These are phyloP conservation scores for Lamprologus ornatipinnis DNA, from an alignment of 2,113 vertebrate genomes.

Conservation along the genomic window DNA sequence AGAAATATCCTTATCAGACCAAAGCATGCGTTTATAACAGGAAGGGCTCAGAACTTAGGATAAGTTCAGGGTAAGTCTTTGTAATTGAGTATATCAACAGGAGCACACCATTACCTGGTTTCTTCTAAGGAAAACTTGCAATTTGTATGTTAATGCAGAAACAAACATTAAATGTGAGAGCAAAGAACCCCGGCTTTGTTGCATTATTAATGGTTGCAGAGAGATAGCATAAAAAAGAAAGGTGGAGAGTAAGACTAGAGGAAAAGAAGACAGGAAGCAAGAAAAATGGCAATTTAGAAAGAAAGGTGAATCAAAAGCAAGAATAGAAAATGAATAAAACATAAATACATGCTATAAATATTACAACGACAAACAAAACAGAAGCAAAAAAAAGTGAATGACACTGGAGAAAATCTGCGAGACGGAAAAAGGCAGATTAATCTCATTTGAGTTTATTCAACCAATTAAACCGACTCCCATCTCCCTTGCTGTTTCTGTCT, in stretches of 20 bases:
- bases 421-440: not conserved
- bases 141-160: constrained; percentile 2
- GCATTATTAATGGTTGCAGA: constrained; percentile 43
- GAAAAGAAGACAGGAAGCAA: not conserved
- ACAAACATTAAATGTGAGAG: constrained; percentile 27
- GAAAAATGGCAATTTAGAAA: not conserved
- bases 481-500: not conserved
- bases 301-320: not conserved
- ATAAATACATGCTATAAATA: not conserved
- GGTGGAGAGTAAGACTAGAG: not conserved
- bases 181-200: constrained; percentile 23
- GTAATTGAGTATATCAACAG: not conserved
- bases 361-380: not conserved
- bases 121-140: not conserved
- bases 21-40: not conserved
- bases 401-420: not conserved
- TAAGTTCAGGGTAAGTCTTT: not conserved
- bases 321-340: not conserved
- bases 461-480: not conserved
- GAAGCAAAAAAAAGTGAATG: not conserved
- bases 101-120: not conserved
- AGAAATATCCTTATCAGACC: not conserved
- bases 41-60: not conserved
- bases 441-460: constrained; percentile 21
- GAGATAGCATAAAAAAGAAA: constrained; percentile 8